Evolutionary conservation across 1,140 invertebrate genomes (phyloP), one percentile per base, ranked within the genome.

Genomic region (Lasioglossum albipes): DNA sequence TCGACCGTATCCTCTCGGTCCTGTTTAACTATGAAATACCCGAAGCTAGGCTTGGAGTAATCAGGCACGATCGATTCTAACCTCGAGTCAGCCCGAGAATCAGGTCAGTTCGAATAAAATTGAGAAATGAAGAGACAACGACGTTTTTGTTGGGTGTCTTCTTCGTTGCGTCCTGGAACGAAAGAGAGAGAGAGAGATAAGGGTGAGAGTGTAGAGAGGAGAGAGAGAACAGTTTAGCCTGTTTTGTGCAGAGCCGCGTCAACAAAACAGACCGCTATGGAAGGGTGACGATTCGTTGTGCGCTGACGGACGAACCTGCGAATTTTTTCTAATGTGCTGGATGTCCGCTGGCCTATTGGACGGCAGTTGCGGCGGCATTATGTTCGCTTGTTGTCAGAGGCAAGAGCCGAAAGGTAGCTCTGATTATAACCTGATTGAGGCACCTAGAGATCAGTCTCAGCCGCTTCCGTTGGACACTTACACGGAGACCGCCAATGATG

Each of bases 321-420:
- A 98, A 94, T 98, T 98, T 94, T 98, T 98, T 94, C 94, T 98
- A 85, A 96, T 96, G 90, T 98, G 97, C 94, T 98, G 97, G 97
- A 95, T 98, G 94, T 95, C 96, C 65, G 97, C 97, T 82, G 97
- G 97, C 79, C 94, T 97, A 80, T 95, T 98, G 88, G 97, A 98
- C 89, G 97, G 96, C 87, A 95, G 96, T 87, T 98, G 97, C 93
- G 96, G 97, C 87, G 95, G 96, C 79, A 94, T 98, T 89, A 94
- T 98, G 84, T 97, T 96, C 90, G 97, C 97, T 80, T 98, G 98
- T 94, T 98, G 97, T 93, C 96, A 97, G 89, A 95, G 96, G 91
- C 95, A 95, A 87, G 95, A 95, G 71, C 93, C 93, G 80, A 96
- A 96, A 93, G 95, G 95, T 89, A 93, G 88, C 85, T 87, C 88